A percentile compares a stretch with the other conserved stretches of the same genome.
These are phyloP conservation scores for Apodemia hepburni DNA, from an alignment of 2,888 invertebrate genomes.

Conservation along the genomic window DNA sequence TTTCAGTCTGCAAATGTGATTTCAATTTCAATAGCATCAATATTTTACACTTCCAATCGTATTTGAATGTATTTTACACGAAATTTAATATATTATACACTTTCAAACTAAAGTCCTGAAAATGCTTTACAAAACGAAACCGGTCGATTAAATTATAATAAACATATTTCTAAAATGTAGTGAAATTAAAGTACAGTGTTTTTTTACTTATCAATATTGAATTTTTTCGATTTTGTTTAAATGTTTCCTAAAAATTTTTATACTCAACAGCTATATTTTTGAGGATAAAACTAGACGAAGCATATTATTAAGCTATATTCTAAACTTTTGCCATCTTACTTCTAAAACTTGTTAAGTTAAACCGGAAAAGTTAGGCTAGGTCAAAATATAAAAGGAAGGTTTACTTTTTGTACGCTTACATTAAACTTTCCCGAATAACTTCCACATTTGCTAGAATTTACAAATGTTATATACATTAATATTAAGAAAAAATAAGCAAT, in stretches of 20 bases:
- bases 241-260: background rate
- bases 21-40: too few relatives aligned
- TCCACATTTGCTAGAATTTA: background rate
- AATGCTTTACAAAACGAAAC: too few relatives aligned
- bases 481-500: background rate
- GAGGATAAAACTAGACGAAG: background rate
- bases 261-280: background rate
- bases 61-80: too few relatives aligned
- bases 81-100: too few relatives aligned
- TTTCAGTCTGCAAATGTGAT: background rate
- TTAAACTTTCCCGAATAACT: background rate
- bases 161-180: too few relatives aligned
- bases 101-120: too few relatives aligned
- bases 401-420: background rate
- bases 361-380: conserved; percentile 1
- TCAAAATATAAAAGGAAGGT: background rate
- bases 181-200: too few relatives aligned
- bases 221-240: too few relatives aligned
- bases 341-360: conserved; percentile 12
- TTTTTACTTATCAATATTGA: too few relatives aligned
- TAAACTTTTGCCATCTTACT: conserved; percentile 12
- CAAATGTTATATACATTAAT: background rate
- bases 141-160: too few relatives aligned
- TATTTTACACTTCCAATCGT: too few relatives aligned
- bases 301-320: conserved; percentile 4